Evolutionary conservation across 1,140 invertebrate species (phyloP).

Genomic region (Drosophila quadrilineata): DNA sequence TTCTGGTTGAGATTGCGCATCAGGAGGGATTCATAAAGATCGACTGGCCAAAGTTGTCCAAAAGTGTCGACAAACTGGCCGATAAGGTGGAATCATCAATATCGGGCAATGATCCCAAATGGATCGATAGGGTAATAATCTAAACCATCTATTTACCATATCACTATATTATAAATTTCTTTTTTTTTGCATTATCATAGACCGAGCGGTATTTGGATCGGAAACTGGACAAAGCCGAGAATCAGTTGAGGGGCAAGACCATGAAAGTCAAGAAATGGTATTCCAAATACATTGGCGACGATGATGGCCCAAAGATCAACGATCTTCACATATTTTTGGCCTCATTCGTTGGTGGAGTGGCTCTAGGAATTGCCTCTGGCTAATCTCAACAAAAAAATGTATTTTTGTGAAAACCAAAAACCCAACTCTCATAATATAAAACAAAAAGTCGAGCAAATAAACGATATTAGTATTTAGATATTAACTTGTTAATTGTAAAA

Average conservation of each 20-base stretch:
- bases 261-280: constrained; percentile 88
- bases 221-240: constrained; percentile 89
- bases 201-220: constrained; percentile 89
- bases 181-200: constrained; percentile 83
- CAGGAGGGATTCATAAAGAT: constrained; percentile 96
- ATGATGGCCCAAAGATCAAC: constrained; percentile 84
- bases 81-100: constrained; percentile 91
- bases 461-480: constrained; percentile 8
- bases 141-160: neutral
- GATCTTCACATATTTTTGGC: constrained; percentile 89
- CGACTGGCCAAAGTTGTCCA: constrained; percentile 93
- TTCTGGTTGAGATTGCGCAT: constrained; percentile 93
- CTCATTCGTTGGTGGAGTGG: constrained; percentile 88
- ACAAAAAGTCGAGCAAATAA: constrained; percentile 18
- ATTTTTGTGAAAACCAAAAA: constrained; percentile 19
- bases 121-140: constrained; percentile 88
- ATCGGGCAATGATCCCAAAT: constrained; percentile 86
- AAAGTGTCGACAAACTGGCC: constrained; percentile 89
- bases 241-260: constrained; percentile 86
- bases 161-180: neutral
- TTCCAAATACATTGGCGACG: constrained; percentile 85
- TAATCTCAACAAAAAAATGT: constrained; percentile 44
- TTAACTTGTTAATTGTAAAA: neutral
- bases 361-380: constrained; percentile 84
- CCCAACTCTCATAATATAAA: constrained; percentile 5